Conservation (phyloP, 1,140 invertebrate genomes). For the Hesperophylax magnus region DNA sequence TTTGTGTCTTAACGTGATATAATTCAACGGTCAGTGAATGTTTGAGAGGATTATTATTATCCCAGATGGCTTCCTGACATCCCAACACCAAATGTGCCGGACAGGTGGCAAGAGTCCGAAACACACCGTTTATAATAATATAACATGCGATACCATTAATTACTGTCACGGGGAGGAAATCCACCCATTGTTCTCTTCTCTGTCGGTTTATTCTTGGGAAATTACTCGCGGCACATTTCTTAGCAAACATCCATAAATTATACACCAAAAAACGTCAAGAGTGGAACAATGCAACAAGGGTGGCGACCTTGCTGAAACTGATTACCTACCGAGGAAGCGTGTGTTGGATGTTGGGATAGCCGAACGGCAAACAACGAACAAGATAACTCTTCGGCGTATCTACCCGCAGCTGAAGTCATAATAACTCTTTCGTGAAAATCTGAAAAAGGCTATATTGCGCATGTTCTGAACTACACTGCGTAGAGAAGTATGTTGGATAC, state of each 20-base stretch:
- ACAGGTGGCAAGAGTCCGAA: slow-evolving; percentile 38
- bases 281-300: slow-evolving; percentile 26
- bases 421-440: too few species aligned
- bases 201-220: slow-evolving; percentile 42
- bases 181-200: slow-evolving; percentile 46
- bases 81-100: slow-evolving; percentile 29
- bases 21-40: slow-evolving; percentile 24
- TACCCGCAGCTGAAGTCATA: too few species aligned
- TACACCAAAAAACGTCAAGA: slow-evolving; percentile 38
- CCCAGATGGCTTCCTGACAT: slow-evolving; percentile 38
- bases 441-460: too few species aligned
- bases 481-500: too few species aligned
- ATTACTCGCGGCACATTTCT: slow-evolving; percentile 42
- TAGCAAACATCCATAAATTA: slow-evolving; percentile 48
- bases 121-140: slow-evolving; percentile 41
- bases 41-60: slow-evolving; percentile 34
- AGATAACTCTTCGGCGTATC: too few species aligned
- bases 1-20: slow-evolving; percentile 17
- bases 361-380: too few species aligned
- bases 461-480: too few species aligned
- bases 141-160: slow-evolving; percentile 52
- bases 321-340: slow-evolving; percentile 3
- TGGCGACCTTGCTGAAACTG: neutral
- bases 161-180: slow-evolving; percentile 46
- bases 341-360: neutral